Conservation (phyloP, 2,797 vertebrate species). For the Gambelia wislizenii region DNA sequence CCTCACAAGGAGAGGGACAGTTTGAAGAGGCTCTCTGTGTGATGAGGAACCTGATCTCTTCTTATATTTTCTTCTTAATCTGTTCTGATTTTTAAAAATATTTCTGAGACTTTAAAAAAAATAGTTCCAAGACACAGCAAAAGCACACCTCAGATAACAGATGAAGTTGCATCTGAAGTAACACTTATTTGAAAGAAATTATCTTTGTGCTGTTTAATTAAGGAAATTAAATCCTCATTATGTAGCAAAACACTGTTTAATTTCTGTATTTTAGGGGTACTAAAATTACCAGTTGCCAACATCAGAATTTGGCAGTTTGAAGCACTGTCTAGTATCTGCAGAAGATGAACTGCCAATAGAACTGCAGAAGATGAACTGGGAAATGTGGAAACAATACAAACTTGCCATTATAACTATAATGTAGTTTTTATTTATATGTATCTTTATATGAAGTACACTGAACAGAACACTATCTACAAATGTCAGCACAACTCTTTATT, state of each 20-base stretch:
- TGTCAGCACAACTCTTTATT: background rate
- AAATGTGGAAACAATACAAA: too few relatives aligned
- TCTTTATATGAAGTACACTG: background rate
- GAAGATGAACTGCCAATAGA: background rate
- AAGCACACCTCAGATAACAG: background rate
- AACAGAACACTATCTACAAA: background rate
- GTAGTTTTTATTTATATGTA: background rate
- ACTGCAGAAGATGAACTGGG: background rate
- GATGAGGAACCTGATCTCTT: too few relatives aligned
- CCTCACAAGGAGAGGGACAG: too few relatives aligned
- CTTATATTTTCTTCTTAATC: background rate
- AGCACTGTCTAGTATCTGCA: background rate
- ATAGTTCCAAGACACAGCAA: too few relatives aligned
- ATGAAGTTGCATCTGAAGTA: background rate
- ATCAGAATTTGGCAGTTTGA: background rate
- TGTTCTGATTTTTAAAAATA: background rate
- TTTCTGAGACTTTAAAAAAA: background rate
- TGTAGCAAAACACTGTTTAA: background rate
- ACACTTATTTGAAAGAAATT: background rate
- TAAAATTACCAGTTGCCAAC: background rate
- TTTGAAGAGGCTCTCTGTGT: too few relatives aligned
- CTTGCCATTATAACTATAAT: background rate
- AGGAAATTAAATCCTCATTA: background rate
- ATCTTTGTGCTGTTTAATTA: background rate
- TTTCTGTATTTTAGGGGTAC: background rate